Percentiles rank a stretch among this genome's conserved stretches.
Evolutionary conservation across 2,797 vertebrate species (phyloP).

Genomic region (Xenopus petersii): DNA sequence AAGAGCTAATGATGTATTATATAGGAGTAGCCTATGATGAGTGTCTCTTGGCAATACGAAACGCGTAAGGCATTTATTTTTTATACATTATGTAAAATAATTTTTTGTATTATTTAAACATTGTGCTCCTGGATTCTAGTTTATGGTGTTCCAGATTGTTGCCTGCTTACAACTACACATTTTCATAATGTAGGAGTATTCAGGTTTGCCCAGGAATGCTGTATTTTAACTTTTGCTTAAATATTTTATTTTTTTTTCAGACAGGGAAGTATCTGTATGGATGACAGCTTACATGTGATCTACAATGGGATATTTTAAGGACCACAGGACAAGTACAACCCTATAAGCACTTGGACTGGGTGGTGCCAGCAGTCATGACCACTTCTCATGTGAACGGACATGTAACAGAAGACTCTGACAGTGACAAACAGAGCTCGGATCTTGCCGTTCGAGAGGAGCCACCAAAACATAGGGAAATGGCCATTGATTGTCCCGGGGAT

Average conservation of each 20-base stretch:
- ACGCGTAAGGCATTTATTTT: too few relatives aligned
- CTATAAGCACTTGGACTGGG: constrained; percentile 52
- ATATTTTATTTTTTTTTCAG: constrained; percentile 23
- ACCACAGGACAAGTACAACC: constrained; percentile 58
- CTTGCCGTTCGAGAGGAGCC: constrained; percentile 67
- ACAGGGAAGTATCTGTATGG: not conserved
- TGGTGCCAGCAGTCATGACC: constrained; percentile 76
- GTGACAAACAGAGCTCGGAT: constrained; percentile 72
- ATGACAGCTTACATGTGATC: constrained; percentile 56
- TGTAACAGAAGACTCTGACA: constrained; percentile 79
- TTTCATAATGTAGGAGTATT: too few relatives aligned
- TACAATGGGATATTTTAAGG: constrained; percentile 68
- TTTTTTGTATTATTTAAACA: too few relatives aligned
- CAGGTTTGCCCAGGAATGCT: not conserved
- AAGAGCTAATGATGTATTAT: too few relatives aligned
- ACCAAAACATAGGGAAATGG: constrained; percentile 92
- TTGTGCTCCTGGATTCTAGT: too few relatives aligned
- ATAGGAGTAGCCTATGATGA: too few relatives aligned
- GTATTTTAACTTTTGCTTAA: not conserved
- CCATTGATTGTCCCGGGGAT: constrained; percentile 92
- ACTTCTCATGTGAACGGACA: constrained; percentile 94
- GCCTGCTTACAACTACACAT: too few relatives aligned
- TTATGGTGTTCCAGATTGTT: too few relatives aligned
- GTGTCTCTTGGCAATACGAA: too few relatives aligned
- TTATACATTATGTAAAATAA: too few relatives aligned